Evolutionary conservation across 2,888 invertebrate species (phyloP).

Genomic region (Cryptocephalus moraei): DNA sequence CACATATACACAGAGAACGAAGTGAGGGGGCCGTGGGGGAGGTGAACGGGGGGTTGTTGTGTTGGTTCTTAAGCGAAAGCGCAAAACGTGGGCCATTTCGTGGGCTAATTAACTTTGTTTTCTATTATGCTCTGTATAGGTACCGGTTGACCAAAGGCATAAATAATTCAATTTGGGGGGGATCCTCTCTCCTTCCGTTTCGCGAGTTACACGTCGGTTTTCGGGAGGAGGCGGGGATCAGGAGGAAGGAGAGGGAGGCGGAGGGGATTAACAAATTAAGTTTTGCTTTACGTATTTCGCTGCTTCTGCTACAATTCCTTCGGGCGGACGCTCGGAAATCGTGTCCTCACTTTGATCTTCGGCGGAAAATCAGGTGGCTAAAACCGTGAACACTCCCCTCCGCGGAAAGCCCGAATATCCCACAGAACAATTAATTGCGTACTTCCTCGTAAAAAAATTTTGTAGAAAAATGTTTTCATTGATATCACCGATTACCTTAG

Average conservation of each 20-base stretch:
- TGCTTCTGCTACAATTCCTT: background rate
- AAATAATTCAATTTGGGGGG: slow-evolving; percentile 36
- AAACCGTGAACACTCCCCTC: too few species aligned
- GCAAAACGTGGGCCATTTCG: slow-evolving; percentile 19
- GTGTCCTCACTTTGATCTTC: background rate
- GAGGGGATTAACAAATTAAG: background rate
- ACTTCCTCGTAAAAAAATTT: too few species aligned
- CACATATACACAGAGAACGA: slow-evolving; percentile 4
- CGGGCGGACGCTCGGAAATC: background rate
- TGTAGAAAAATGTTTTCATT: too few species aligned
- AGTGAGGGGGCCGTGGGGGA: background rate
- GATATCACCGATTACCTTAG: too few species aligned
- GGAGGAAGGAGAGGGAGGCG: background rate
- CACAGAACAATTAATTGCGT: too few species aligned
- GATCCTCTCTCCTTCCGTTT: too few species aligned
- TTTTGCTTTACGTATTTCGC: background rate
- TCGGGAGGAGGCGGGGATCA: too few species aligned
- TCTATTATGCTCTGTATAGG: slow-evolving; percentile 39
- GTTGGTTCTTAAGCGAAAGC: slow-evolving; percentile 31
- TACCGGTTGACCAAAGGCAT: slow-evolving; percentile 33
- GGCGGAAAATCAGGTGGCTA: background rate
- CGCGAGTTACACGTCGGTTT: too few species aligned
- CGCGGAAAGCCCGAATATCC: too few species aligned
- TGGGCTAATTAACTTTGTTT: slow-evolving; percentile 40
- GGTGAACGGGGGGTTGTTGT: background rate